phyloP scores from a whole-genome alignment of 2,888 invertebrate species.

The Brachynemurus nebulosus region DNA sequence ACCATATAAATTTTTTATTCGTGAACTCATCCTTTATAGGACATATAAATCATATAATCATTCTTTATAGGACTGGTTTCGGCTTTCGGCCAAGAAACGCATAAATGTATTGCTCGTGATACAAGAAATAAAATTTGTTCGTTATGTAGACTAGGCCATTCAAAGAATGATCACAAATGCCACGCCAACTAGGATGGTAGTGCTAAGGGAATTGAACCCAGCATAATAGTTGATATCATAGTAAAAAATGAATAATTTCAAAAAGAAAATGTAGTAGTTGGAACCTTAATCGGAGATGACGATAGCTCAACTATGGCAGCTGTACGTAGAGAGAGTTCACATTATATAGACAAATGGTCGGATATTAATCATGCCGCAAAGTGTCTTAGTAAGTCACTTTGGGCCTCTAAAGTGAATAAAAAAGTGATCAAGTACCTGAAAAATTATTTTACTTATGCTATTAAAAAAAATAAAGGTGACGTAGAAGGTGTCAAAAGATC shows the following conservation, averaged over 20 bases:
- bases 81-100: not conserved
- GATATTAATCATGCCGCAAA: constrained; percentile 12
- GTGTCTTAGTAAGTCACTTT: constrained; percentile 11
- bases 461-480: constrained; percentile 13
- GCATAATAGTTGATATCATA: constrained; percentile 16
- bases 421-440: constrained; percentile 14
- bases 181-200: constrained; percentile 16
- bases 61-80: not conserved
- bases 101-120: not conserved
- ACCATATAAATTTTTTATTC: no score
- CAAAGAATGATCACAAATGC: constrained; percentile 14
- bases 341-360: constrained; percentile 10
- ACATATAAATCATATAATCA: not conserved
- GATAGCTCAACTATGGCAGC: constrained; percentile 17
- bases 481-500: constrained; percentile 10
- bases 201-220: constrained; percentile 18
- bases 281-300: constrained; percentile 16
- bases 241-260: constrained; percentile 11
- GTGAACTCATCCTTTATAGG: no score
- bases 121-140: constrained; percentile 6
- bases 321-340: constrained; percentile 12
- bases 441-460: constrained; percentile 12
- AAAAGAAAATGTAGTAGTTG: constrained; percentile 12
- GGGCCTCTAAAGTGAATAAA: no score
- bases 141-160: not conserved